Evolutionary conservation across 2,888 invertebrate genomes (phyloP).

Genomic region (Papilio protenor): DNA sequence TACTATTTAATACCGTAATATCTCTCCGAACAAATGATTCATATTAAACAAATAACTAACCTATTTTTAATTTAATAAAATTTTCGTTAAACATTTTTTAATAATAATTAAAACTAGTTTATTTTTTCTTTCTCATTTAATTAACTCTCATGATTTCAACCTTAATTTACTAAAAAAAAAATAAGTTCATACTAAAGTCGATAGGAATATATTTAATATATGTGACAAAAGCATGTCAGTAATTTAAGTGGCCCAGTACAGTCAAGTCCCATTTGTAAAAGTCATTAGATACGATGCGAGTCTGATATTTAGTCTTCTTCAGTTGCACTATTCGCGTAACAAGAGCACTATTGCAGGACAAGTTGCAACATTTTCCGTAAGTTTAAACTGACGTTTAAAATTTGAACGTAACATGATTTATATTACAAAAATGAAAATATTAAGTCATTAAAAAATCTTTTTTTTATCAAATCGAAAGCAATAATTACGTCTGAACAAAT

Average conservation of each 20-base stretch:
- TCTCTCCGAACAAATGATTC: not conserved
- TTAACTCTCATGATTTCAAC: too few relatives aligned
- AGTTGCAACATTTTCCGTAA: slow-evolving; percentile 40
- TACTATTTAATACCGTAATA: not conserved
- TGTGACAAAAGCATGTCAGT: not conserved
- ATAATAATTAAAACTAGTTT: too few relatives aligned
- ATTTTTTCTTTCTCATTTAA: too few relatives aligned
- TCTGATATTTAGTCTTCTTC: slow-evolving; percentile 70
- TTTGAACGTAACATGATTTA: not conserved
- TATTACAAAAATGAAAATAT: not conserved
- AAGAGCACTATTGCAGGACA: slow-evolving; percentile 57
- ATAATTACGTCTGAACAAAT: not conserved
- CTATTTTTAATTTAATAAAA: too few relatives aligned
- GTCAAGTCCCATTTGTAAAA: slow-evolving; percentile 59
- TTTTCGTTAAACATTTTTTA: not conserved
- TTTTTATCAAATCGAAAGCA: not conserved
- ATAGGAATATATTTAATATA: not conserved
- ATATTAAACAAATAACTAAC: not conserved
- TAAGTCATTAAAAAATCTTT: too few relatives aligned
- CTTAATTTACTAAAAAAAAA: not conserved
- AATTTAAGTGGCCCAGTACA: not conserved
- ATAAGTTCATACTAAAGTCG: not conserved
- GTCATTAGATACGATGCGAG: slow-evolving; percentile 75
- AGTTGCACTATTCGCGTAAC: slow-evolving; percentile 70
- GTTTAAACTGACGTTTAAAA: not conserved